phyloP scores from a whole-genome alignment of 1,140 invertebrate species.

The Protaetia brevitarsis region DNA sequence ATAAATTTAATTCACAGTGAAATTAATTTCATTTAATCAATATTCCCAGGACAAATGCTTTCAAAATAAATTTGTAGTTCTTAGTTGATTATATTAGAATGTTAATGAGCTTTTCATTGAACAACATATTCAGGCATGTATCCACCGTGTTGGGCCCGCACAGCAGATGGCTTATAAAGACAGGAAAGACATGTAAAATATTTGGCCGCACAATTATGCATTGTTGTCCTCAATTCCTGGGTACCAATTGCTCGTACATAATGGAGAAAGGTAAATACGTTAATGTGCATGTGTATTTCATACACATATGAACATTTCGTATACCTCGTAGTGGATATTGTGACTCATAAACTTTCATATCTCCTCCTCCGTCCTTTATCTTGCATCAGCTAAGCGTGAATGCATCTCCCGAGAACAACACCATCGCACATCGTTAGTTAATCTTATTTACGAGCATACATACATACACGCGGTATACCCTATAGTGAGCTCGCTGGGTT shows the following conservation, averaged over 20 bases:
- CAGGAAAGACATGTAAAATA: background rate
- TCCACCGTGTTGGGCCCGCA: no score
- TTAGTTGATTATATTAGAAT: no score
- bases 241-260: background rate
- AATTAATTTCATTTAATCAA: no score
- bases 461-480: background rate
- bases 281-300: no score
- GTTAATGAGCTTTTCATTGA: no score
- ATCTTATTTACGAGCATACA: background rate
- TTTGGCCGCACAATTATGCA: background rate
- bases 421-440: background rate
- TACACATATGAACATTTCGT: no score
- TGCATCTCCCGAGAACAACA: background rate
- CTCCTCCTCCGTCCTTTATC: background rate
- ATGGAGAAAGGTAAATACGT: background rate
- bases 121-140: no score
- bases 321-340: no score
- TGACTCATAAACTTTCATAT: background rate
- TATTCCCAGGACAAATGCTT: no score
- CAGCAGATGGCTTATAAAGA: background rate
- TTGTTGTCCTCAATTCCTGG: background rate
- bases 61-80: no score
- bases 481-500: background rate
- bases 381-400: background rate
- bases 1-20: no score